Evolutionary conservation across 2,888 invertebrate genomes (phyloP), one percentile per base, ranked within the genome.

Genomic region (Thumatha senex): DNA sequence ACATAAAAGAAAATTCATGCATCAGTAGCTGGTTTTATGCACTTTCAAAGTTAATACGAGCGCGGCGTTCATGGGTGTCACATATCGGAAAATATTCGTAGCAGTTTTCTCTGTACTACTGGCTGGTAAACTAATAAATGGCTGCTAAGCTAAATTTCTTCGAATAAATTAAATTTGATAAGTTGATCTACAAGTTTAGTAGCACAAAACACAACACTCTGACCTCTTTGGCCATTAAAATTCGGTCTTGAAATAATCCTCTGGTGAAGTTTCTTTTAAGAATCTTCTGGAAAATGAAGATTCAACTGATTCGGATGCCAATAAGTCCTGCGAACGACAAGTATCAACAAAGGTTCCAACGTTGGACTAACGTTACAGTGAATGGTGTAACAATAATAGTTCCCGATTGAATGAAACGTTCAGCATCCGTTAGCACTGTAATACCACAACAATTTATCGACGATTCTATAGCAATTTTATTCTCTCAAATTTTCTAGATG

Each of bases 371-470:
- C 31, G 12, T 48, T 38, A 40, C 40, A 18, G 12, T 31, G 48
- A 48, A 48, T 36, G 38, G 48, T 48, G 36, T 36, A 36, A 30
- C 41, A 42, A 48, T 42, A 42, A 42, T 15, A 31, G 18, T 13
- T 8, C 31, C 18, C 29, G 38, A 38, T 48, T 42, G 15, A 42
- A 48, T 48, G 48, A 36, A 36, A 42, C 29, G 40, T 36, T 15
- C 42, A 18, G 36, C 31, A 42, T 48, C 41, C 36, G 42, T 42
- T 48, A 13, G 38, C 41, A 40, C 48, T 31, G 31, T 48, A 31
- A 18, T 42, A 38, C 41, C 36, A 15, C 31, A 11, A 7, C 38
- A 29, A 48, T 48, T 42, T 48, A 38, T 42, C 11, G 41, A 5
- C 30, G 15, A 35, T 10, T 29, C 14, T 36, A 15, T 14, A 12